Evolutionary conservation across 2,113 vertebrate genomes (phyloP).

Genomic region (Calypte anna): DNA sequence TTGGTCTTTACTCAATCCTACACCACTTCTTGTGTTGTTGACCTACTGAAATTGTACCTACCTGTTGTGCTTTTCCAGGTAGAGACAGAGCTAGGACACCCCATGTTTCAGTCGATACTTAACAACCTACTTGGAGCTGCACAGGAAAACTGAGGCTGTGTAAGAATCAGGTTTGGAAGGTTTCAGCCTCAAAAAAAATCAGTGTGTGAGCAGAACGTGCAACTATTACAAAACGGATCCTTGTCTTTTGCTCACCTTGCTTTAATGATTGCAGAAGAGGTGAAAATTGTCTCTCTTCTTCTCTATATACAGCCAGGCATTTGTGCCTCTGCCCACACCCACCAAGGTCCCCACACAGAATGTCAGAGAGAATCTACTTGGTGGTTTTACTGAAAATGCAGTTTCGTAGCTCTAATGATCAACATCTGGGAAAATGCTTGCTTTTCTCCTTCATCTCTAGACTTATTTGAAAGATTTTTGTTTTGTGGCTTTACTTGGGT

Average conservation of each 20-base stretch:
- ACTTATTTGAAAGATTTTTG: conserved; percentile 31
- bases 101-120: neutral
- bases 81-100: neutral
- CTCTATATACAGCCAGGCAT: rapidly evolving
- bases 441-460: conserved; percentile 24
- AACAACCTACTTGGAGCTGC: neutral
- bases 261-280: neutral
- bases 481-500: conserved; percentile 55
- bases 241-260: neutral
- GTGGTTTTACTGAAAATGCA: conserved; percentile 47
- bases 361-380: neutral
- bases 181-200: neutral
- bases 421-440: conserved; percentile 16
- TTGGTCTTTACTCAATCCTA: neutral
- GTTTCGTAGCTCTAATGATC: conserved; percentile 6
- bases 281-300: neutral
- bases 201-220: neutral
- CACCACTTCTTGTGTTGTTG: neutral
- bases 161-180: neutral
- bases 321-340: neutral
- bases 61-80: neutral
- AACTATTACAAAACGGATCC: neutral
- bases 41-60: neutral
- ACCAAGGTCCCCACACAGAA: neutral
- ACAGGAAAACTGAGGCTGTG: neutral